These are phyloP conservation scores for Toxotes lorentzi DNA, from an alignment of 2,797 vertebrate genomes.

Conservation along the genomic window DNA sequence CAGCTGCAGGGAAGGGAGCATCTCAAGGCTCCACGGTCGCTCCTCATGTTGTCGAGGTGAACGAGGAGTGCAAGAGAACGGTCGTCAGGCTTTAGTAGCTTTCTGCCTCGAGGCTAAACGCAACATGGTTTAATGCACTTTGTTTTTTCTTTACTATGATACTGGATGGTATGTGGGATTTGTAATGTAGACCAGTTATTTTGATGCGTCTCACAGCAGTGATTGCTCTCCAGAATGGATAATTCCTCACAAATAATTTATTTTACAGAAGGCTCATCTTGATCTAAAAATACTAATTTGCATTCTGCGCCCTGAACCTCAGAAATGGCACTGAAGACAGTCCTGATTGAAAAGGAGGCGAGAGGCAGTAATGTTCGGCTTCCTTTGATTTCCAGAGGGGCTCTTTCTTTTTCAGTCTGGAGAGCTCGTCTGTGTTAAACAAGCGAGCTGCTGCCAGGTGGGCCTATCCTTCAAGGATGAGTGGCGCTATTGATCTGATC, in stretches of 20 bases:
- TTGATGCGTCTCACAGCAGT: slow-evolving; percentile 1
- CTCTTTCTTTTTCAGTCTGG: slow-evolving; percentile 57
- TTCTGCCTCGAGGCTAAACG: neutral
- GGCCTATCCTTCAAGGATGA: slow-evolving; percentile 69
- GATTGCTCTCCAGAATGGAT: neutral
- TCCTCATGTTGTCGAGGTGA: neutral
- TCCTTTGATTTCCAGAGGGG: slow-evolving; percentile 64
- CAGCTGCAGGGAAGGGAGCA: slow-evolving; percentile 28
- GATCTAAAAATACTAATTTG: slow-evolving; percentile 36
- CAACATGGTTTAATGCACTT: slow-evolving; percentile 13
- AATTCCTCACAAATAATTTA: slow-evolving; percentile 18
- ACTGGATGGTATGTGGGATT: neutral
- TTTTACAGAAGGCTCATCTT: slow-evolving; percentile 20
- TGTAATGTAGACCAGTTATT: slow-evolving; percentile 2
- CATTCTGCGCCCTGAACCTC: slow-evolving; percentile 16
- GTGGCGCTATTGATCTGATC: slow-evolving; percentile 61
- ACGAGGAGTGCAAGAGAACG: slow-evolving; percentile 6
- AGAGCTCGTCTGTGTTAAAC: slow-evolving; percentile 69
- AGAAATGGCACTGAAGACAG: neutral
- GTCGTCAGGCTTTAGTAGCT: slow-evolving; percentile 1
- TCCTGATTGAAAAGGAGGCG: slow-evolving; percentile 50
- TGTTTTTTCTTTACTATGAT: neutral
- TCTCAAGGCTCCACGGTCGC: neutral
- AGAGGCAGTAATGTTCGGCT: slow-evolving; percentile 51
- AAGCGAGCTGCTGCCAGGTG: slow-evolving; percentile 64